Conservation (phyloP, 2,797 vertebrate genomes). For the Delichon dasypus region DNA sequence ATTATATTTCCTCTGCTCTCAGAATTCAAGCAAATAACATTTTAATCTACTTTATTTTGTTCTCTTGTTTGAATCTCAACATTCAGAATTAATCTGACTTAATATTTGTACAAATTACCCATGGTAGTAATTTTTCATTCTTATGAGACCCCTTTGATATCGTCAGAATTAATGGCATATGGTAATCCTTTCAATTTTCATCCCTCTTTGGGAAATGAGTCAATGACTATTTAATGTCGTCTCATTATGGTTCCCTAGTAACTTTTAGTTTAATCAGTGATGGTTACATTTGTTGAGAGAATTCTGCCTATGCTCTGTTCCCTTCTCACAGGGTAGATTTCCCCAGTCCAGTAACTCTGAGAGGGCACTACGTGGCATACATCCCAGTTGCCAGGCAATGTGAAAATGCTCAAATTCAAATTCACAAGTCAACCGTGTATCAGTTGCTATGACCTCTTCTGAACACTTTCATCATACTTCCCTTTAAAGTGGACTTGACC, state of each 20-base stretch:
- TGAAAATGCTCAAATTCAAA: slow-evolving; percentile 52
- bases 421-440: slow-evolving; percentile 6
- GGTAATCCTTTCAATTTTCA: slow-evolving; percentile 35
- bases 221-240: slow-evolving; percentile 48
- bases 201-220: slow-evolving; percentile 54
- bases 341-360: not conserved
- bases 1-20: not conserved
- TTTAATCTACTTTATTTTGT: not conserved
- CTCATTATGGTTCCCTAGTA: slow-evolving; percentile 22
- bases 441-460: slow-evolving; percentile 32
- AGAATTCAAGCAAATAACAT: not conserved
- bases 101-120: slow-evolving; percentile 34
- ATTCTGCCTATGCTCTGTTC: slow-evolving; percentile 8
- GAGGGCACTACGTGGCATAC: not conserved
- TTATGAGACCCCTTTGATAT: not conserved
- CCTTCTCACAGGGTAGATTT: slow-evolving; percentile 1
- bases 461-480: slow-evolving; percentile 42
- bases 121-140: not conserved
- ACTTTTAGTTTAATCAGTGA: slow-evolving; percentile 13
- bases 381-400: slow-evolving; percentile 40
- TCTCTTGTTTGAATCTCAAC: not conserved
- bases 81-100: not conserved
- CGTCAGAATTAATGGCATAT: slow-evolving; percentile 21
- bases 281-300: slow-evolving; percentile 33
- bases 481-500: slow-evolving; percentile 21